These are phyloP conservation scores for Novumbra hubbsi DNA, from an alignment of 2,797 vertebrate genomes.

Conservation along the genomic window DNA sequence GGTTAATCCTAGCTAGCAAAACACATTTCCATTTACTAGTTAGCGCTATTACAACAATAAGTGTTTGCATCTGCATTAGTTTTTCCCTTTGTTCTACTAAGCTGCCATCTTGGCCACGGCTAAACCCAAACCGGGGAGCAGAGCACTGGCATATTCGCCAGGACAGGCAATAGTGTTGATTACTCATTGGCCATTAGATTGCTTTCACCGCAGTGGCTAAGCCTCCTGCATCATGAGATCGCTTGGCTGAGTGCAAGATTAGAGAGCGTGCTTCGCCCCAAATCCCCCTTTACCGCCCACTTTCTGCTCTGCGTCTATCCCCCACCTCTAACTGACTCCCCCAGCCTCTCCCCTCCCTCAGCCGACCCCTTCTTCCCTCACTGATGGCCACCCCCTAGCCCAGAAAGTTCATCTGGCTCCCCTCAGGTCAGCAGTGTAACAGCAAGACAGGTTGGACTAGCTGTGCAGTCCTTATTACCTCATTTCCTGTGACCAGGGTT, in stretches of 20 bases:
- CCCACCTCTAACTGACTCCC: conserved; percentile 48
- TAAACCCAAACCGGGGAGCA: not conserved
- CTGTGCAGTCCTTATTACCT: conserved; percentile 76
- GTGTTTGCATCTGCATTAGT: not conserved
- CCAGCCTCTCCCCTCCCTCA: conserved; percentile 30
- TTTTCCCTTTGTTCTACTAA: not conserved
- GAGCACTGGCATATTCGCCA: conserved; percentile 65
- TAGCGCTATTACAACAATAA: not conserved
- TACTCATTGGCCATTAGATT: conserved; percentile 85
- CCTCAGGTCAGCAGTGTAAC: conserved; percentile 64
- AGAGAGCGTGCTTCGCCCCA: conserved; percentile 74
- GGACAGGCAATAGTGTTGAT: conserved; percentile 85
- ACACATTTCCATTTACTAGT: conserved; percentile 16
- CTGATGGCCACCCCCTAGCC: conserved; percentile 16
- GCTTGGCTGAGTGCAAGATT: conserved; percentile 80
- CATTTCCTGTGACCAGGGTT: conserved; percentile 78
- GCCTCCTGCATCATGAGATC: conserved; percentile 80
- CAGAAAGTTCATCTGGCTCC: conserved; percentile 63
- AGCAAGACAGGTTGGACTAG: conserved; percentile 73
- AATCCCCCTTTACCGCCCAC: conserved; percentile 52
- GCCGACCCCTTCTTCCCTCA: conserved; percentile 13
- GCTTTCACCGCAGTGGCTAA: conserved; percentile 80
- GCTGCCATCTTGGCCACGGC: not conserved
- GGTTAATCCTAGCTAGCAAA: not conserved
- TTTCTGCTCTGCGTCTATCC: conserved; percentile 45